These are phyloP conservation scores for Lysandra bellargus DNA, from an alignment of 2,888 invertebrate genomes.

Conservation along the genomic window DNA sequence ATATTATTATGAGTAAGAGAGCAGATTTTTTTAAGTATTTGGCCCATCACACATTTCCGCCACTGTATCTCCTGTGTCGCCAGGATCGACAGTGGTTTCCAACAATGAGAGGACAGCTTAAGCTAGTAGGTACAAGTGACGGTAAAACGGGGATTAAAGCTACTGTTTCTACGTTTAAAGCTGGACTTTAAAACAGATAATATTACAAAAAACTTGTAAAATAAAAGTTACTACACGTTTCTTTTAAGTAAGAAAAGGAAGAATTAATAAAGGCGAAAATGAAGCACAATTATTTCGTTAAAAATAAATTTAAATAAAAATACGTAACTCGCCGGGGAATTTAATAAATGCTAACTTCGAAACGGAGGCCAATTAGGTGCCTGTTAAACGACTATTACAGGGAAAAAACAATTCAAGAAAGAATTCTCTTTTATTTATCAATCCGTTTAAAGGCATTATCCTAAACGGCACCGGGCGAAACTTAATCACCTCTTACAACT, in stretches of 20 bases:
- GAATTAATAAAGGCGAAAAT: neutral
- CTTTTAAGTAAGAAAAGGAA: neutral
- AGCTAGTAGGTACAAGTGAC: too few relatives aligned
- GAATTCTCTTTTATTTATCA: slow-evolving; percentile 32
- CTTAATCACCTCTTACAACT: slow-evolving; percentile 32
- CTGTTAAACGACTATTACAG: slow-evolving; percentile 29
- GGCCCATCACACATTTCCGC: too few relatives aligned
- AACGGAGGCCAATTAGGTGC: slow-evolving; percentile 21
- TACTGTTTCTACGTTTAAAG: too few relatives aligned
- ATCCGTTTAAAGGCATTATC: slow-evolving; percentile 34
- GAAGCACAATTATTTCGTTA: slow-evolving; percentile 17
- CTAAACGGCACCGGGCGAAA: slow-evolving; percentile 29
- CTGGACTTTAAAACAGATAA: too few relatives aligned
- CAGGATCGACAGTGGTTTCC: too few relatives aligned
- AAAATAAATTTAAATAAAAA: slow-evolving; percentile 28
- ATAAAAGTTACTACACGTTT: neutral
- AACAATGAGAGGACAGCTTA: too few relatives aligned
- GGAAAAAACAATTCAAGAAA: slow-evolving; percentile 26
- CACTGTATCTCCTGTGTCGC: too few relatives aligned
- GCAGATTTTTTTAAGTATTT: too few relatives aligned
- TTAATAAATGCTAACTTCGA: slow-evolving; percentile 17
- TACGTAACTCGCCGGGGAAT: slow-evolving; percentile 1
- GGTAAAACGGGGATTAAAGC: too few relatives aligned
- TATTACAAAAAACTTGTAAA: neutral
- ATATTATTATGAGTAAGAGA: too few relatives aligned